Conservation (phyloP, 1,140 invertebrate species). For the Lysiphlebus fabarum region DNA sequence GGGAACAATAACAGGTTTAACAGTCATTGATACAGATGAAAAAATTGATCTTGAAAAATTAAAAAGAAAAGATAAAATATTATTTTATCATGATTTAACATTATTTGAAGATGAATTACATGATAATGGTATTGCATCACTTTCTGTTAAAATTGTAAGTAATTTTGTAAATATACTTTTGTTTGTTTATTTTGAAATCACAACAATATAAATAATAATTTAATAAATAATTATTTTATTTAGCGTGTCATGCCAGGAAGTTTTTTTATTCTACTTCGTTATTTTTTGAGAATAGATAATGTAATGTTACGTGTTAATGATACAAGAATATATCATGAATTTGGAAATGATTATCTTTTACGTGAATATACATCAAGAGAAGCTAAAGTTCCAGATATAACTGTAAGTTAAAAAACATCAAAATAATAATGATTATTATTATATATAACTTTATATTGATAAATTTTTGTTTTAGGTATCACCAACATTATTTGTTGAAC, state of each 20-base stretch:
- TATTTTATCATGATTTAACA: constrained; percentile 91
- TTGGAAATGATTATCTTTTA: constrained; percentile 70
- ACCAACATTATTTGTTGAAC: constrained; percentile 53
- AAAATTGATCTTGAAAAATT: constrained; percentile 87
- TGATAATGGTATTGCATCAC: constrained; percentile 91
- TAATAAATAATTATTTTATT: constrained; percentile 44
- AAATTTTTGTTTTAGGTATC: constrained; percentile 45
- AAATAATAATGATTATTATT: background rate
- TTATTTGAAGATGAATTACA: constrained; percentile 98
- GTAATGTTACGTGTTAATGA: constrained; percentile 88
- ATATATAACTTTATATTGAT: background rate
- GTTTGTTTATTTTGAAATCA: constrained; percentile 11
- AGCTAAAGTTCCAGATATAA: constrained; percentile 64
- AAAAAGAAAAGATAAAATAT: constrained; percentile 85
- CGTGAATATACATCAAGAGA: constrained; percentile 76
- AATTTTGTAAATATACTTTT: constrained; percentile 12
- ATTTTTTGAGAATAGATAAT: constrained; percentile 91
- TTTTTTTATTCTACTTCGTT: constrained; percentile 88
- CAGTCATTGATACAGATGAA: constrained; percentile 65
- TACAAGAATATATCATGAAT: constrained; percentile 87
- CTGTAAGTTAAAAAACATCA: constrained; percentile 35
- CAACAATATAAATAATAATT: constrained; percentile 15
- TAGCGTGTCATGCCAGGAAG: constrained; percentile 93
- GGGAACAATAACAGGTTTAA: constrained; percentile 72
- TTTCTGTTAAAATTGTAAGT: constrained; percentile 92